phyloP scores from a whole-genome alignment of 2,797 vertebrate species.

The Danionella dracula region DNA sequence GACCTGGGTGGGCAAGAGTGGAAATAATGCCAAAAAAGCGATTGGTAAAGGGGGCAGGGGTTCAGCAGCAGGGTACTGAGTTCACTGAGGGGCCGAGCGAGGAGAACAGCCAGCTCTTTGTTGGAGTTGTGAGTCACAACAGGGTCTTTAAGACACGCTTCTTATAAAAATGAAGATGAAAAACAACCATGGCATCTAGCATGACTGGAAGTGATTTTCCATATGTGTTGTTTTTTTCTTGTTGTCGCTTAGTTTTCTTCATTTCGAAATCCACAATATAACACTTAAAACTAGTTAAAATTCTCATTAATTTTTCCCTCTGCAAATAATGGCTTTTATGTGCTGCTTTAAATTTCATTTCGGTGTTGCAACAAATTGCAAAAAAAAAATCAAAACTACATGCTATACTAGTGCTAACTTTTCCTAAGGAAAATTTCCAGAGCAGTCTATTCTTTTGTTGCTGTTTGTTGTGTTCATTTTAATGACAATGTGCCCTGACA shows the following conservation, averaged over 20 bases:
- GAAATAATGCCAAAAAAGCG: constrained; percentile 2
- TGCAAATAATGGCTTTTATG: background rate
- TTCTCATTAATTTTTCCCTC: background rate
- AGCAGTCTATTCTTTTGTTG: too few relatives aligned
- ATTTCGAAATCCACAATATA: background rate
- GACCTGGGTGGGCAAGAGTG: constrained; percentile 18
- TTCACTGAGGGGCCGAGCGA: background rate
- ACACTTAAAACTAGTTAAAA: background rate
- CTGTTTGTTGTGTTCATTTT: background rate
- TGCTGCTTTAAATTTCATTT: too few relatives aligned
- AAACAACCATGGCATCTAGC: background rate
- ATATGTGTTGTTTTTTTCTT: background rate
- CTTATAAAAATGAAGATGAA: constrained; percentile 1
- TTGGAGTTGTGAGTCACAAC: background rate
- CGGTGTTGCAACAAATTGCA: too few relatives aligned
- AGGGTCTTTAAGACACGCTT: background rate
- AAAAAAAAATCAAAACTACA: too few relatives aligned
- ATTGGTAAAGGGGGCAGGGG: background rate
- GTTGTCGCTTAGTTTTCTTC: background rate
- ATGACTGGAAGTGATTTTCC: constrained; percentile 10
- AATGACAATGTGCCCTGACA: constrained; percentile 6
- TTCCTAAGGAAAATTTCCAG: too few relatives aligned
- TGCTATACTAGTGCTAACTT: too few relatives aligned
- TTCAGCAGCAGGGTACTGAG: background rate
- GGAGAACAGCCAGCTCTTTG: background rate